Conservation (phyloP, 2,888 invertebrate genomes). For the Meliscaeva auricollis region DNA sequence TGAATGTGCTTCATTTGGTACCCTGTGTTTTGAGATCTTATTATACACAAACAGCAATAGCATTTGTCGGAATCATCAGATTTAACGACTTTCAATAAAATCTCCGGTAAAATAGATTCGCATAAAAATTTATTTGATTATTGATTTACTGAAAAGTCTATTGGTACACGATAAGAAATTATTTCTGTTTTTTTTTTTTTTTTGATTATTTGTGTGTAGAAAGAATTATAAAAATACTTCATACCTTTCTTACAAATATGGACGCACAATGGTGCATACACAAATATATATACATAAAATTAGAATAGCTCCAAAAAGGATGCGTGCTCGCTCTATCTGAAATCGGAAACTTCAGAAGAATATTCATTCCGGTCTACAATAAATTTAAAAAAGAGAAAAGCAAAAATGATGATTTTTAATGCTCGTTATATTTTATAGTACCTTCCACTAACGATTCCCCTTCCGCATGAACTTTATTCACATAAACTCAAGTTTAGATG, state of each 20-base stretch:
- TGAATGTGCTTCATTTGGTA: not conserved
- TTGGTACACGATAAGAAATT: not conserved
- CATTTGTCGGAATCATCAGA: not conserved
- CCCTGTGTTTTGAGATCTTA: constrained; percentile 15
- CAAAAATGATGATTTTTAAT: constrained; percentile 10
- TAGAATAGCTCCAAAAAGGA: no score
- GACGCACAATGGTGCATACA: no score
- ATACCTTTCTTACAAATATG: not conserved
- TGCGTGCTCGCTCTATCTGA: constrained; percentile 2
- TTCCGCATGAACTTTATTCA: not conserved
- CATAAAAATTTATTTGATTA: constrained; percentile 64
- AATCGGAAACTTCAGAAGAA: not conserved
- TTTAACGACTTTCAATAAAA: constrained; percentile 59
- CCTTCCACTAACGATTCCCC: not conserved
- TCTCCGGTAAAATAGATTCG: constrained; percentile 41
- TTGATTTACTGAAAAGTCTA: constrained; percentile 29
- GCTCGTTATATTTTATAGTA: constrained; percentile 28
- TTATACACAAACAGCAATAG: constrained; percentile 6
- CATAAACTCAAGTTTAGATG: not conserved
- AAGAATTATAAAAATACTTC: not conserved
- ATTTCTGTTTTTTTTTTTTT: not conserved
- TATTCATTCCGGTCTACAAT: not conserved
- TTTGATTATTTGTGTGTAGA: not conserved
- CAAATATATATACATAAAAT: not conserved
- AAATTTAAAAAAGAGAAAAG: not conserved